Conservation (phyloP, 2,888 invertebrate species). For the Sesamia inferens region DNA sequence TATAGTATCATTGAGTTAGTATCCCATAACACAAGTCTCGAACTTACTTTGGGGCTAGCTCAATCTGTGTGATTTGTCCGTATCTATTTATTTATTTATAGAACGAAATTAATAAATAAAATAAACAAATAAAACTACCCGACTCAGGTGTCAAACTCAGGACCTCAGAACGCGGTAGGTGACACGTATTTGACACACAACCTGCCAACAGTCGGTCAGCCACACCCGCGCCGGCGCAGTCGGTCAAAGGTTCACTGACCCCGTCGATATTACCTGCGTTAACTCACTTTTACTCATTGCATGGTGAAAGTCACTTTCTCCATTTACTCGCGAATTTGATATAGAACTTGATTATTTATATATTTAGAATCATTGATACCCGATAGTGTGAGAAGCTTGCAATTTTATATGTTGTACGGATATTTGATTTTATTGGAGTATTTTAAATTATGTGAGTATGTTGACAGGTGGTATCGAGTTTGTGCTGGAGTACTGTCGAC, state of each 20-base stretch:
- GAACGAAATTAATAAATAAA: no score
- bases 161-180: neutral
- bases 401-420: slow-evolving; percentile 26
- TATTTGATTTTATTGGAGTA: slow-evolving; percentile 10
- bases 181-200: slow-evolving; percentile 13
- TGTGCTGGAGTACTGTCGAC: neutral
- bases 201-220: slow-evolving; percentile 34
- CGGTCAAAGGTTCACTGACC: slow-evolving; percentile 59
- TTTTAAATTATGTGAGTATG: neutral
- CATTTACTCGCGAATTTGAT: slow-evolving; percentile 56
- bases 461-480: slow-evolving; percentile 26
- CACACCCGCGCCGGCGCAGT: slow-evolving; percentile 43
- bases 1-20: no score
- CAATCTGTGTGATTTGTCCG: no score
- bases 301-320: slow-evolving; percentile 71
- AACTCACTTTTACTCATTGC: slow-evolving; percentile 54
- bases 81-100: no score
- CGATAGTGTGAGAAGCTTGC: slow-evolving; percentile 34
- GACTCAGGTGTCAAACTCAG: no score
- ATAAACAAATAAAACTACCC: no score
- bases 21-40: no score
- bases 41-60: no score
- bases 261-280: slow-evolving; percentile 41
- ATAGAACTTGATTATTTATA: slow-evolving; percentile 39
- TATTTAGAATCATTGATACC: slow-evolving; percentile 21